A percentile compares a stretch with the other conserved stretches of the same genome.
These are phyloP conservation scores for Latrodectus hesperus DNA, from an alignment of 2,888 invertebrate species.

Conservation along the genomic window DNA sequence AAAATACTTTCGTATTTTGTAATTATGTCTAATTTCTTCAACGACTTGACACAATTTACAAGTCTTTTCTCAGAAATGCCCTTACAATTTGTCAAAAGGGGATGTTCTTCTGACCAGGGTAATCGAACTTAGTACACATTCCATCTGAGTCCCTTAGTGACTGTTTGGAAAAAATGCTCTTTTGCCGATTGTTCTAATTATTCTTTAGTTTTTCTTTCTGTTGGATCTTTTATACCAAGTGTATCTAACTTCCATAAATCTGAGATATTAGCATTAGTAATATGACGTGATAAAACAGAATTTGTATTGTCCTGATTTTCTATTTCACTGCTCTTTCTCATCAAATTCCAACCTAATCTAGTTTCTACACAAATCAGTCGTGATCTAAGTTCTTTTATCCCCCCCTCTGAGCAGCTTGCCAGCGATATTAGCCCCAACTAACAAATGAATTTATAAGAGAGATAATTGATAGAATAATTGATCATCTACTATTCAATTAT, in stretches of 20 bases:
- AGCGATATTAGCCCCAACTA: background rate
- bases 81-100: background rate
- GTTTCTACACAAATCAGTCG: too few relatives aligned
- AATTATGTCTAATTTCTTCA: background rate
- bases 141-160: background rate
- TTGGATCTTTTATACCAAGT: too few relatives aligned
- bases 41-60: background rate
- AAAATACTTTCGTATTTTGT: background rate
- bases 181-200: too few relatives aligned
- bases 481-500: too few relatives aligned
- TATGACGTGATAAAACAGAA: too few relatives aligned
- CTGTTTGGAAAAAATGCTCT: background rate
- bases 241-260: too few relatives aligned
- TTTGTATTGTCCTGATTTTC: too few relatives aligned
- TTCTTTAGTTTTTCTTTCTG: too few relatives aligned
- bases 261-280: too few relatives aligned
- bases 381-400: too few relatives aligned
- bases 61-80: too few relatives aligned
- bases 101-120: background rate
- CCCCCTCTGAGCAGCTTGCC: too few relatives aligned
- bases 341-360: background rate
- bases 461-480: background rate
- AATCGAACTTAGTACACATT: background rate
- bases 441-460: background rate
- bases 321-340: background rate